Percentiles rank a stretch among this genome's conserved stretches.
These are phyloP conservation scores for Xenopus borealis DNA, from an alignment of 2,113 vertebrate genomes.

Conservation along the genomic window DNA sequence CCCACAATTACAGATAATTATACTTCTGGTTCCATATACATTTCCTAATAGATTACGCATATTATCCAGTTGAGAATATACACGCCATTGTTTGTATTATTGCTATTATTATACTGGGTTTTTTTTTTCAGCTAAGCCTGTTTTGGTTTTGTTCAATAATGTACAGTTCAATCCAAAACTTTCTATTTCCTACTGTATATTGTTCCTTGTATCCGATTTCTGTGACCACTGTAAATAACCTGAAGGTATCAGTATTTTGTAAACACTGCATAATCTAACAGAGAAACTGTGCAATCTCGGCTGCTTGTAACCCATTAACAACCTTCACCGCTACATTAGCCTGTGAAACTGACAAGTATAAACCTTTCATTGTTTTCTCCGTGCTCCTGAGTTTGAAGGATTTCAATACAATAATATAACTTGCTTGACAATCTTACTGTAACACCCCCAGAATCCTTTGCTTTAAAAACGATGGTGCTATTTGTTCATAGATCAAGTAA, in stretches of 20 bases:
- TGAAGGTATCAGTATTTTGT: slow-evolving; percentile 25
- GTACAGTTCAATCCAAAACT: background rate
- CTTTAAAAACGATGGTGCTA: slow-evolving; percentile 82
- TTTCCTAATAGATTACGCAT: too few species aligned
- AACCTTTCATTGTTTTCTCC: background rate
- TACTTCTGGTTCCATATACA: background rate
- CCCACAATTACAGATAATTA: background rate
- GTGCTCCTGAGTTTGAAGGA: slow-evolving; percentile 26
- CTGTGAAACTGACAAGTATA: background rate
- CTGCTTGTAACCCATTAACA: slow-evolving; percentile 16
- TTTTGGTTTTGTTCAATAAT: slow-evolving; percentile 1
- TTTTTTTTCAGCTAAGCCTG: background rate
- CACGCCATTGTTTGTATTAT: background rate
- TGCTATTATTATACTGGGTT: background rate
- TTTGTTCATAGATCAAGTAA: slow-evolving; percentile 71
- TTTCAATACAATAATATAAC: slow-evolving; percentile 26
- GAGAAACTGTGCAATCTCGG: slow-evolving; percentile 4
- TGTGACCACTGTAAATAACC: slow-evolving; percentile 44
- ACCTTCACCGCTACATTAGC: slow-evolving; percentile 5
- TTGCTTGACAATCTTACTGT: slow-evolving; percentile 42
- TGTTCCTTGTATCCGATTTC: background rate
- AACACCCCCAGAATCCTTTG: slow-evolving; percentile 30
- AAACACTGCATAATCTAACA: slow-evolving; percentile 2
- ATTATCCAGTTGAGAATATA: too few species aligned
- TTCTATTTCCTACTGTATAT: background rate